Conservation (phyloP, 1,140 invertebrate species). For the Camponotus pennsylvanicus region DNA sequence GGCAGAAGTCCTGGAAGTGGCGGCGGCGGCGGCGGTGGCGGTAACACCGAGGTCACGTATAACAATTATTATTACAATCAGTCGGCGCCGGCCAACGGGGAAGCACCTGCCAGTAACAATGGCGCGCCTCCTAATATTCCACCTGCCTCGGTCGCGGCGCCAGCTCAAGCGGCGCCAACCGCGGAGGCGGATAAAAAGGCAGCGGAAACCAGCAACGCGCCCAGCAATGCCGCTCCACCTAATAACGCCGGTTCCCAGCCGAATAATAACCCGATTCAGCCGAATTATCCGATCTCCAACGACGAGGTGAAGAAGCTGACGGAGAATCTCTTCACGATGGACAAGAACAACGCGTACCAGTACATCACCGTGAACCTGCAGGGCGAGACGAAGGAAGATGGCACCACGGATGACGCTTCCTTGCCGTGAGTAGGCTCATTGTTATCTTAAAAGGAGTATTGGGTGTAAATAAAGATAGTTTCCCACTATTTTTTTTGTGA, state of each 20-base stretch:
- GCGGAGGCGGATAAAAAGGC: constrained; percentile 48
- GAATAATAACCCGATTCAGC: constrained; percentile 75
- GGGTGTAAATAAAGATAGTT: no score
- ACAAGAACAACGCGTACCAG: constrained; percentile 85
- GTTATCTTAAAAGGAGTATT: no score
- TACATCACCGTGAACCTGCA: constrained; percentile 84
- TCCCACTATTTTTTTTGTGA: no score
- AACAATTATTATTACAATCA: constrained; percentile 85
- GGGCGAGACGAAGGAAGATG: constrained; percentile 83
- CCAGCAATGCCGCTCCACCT: constrained; percentile 53
- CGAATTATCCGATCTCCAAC: constrained; percentile 80
- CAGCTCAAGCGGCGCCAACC: constrained; percentile 41
- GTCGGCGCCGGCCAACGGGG: constrained; percentile 57
- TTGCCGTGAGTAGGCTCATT: constrained; percentile 80
- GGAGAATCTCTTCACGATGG: constrained; percentile 82
- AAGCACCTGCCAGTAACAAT: constrained; percentile 39
- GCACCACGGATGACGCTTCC: constrained; percentile 82
- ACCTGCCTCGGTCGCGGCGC: not conserved
- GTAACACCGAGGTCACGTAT: constrained; percentile 82
- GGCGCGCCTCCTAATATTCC: constrained; percentile 28
- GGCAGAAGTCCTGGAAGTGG: constrained; percentile 72
- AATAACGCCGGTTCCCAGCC: constrained; percentile 57
- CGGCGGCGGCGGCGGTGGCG: constrained; percentile 19
- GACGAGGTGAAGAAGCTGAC: constrained; percentile 83
- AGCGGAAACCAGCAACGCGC: constrained; percentile 34